phyloP scores from a whole-genome alignment of 1,140 invertebrate species.

The Laupala kohalensis region DNA sequence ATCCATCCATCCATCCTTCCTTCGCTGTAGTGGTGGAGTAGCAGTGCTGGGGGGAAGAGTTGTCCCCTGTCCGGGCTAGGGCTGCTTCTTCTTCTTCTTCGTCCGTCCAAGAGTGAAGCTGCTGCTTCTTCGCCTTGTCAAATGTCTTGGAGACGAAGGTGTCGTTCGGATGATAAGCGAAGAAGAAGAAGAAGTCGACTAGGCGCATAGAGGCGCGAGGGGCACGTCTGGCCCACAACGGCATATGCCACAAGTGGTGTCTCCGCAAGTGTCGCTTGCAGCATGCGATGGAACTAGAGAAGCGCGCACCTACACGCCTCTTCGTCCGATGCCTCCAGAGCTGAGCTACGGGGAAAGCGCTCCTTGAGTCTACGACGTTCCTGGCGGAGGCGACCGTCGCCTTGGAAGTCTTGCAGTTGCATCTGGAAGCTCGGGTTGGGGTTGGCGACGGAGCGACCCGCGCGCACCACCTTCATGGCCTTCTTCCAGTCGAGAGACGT shows the following conservation, averaged over 20 bases:
- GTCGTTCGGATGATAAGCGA: too few relatives aligned
- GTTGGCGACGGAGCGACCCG: constrained; percentile 80
- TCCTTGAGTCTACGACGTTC: too few relatives aligned
- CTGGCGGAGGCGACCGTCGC: constrained; percentile 60
- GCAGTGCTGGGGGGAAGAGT: too few relatives aligned
- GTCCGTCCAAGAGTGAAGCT: too few relatives aligned
- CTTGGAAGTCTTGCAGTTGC: constrained; percentile 87
- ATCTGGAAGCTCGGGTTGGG: constrained; percentile 91
- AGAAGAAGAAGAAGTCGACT: too few relatives aligned
- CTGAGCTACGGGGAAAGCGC: too few relatives aligned
- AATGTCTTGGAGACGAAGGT: background rate
- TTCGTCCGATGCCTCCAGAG: too few relatives aligned
- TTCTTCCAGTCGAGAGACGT: constrained; percentile 86
- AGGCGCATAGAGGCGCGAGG: constrained; percentile 50
- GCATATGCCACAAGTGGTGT: constrained; percentile 36
- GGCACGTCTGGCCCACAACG: constrained; percentile 55
- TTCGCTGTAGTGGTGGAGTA: too few relatives aligned
- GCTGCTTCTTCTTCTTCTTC: too few relatives aligned
- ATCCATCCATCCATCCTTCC: too few relatives aligned
- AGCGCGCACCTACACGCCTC: constrained; percentile 42
- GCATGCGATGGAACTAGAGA: constrained; percentile 36
- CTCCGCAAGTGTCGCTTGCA: constrained; percentile 29
- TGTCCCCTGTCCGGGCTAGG: too few relatives aligned
- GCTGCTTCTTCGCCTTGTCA: too few relatives aligned
- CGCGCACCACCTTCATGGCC: constrained; percentile 80